Percentiles rank a stretch among this genome's conserved stretches.
Evolutionary conservation across 2,888 invertebrate genomes (phyloP).

Genomic region (Tinea semifulvella): DNA sequence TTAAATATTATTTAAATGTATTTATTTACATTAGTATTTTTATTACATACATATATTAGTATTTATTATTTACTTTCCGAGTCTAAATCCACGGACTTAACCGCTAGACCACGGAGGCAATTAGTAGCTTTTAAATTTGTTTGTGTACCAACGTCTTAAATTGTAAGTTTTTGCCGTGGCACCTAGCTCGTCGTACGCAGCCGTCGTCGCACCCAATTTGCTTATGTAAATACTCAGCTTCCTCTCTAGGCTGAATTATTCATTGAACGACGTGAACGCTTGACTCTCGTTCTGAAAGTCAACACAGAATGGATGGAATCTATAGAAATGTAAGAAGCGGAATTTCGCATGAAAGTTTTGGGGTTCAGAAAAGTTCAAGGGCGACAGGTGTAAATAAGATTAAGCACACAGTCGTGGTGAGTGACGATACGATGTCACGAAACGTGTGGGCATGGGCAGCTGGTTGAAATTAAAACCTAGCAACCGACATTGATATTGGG

Average conservation of each 20-base stretch:
- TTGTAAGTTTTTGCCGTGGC: slow-evolving; percentile 10
- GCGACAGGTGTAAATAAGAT: neutral
- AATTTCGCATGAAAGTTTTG: slow-evolving; percentile 2
- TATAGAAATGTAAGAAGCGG: slow-evolving; percentile 11
- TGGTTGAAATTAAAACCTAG: no score
- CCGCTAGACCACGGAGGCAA: neutral
- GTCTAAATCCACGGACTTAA: no score
- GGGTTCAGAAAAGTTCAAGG: slow-evolving; percentile 8
- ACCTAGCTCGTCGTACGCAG: slow-evolving; percentile 15
- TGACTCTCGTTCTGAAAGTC: slow-evolving; percentile 48
- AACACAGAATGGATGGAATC: slow-evolving; percentile 37
- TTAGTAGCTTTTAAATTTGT: neutral
- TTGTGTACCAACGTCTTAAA: no score
- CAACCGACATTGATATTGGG: no score
- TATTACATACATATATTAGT: no score
- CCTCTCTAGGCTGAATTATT: slow-evolving; percentile 61
- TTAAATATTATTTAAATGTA: no score
- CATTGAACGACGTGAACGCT: slow-evolving; percentile 47
- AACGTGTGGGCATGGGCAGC: neutral
- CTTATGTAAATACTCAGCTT: slow-evolving; percentile 65
- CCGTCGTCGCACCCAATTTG: slow-evolving; percentile 54
- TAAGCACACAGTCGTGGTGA: neutral
- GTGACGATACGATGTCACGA: slow-evolving; percentile 4
- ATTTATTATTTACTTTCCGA: no score
- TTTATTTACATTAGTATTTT: no score